These are phyloP conservation scores for Gobionotothen gibberifrons DNA, from an alignment of 2,797 vertebrate genomes.

Conservation along the genomic window DNA sequence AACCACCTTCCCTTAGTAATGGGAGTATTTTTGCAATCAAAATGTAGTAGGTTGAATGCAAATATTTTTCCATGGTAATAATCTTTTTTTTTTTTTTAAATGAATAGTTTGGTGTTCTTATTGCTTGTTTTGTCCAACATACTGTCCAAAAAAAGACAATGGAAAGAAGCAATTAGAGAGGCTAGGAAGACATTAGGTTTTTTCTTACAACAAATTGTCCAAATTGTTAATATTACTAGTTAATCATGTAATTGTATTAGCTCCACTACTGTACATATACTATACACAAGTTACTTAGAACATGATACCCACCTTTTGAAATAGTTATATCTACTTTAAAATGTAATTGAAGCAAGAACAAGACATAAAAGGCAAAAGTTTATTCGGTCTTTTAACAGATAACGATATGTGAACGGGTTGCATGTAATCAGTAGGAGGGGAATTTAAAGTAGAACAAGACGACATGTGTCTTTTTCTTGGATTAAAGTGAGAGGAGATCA, in stretches of 20 bases:
- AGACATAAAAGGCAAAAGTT: conserved; percentile 81
- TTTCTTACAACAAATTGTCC: neutral
- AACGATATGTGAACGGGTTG: conserved; percentile 78
- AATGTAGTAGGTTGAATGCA: too few species aligned
- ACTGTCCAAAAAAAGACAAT: neutral
- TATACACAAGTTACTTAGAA: neutral
- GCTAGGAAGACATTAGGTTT: neutral
- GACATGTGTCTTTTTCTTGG: conserved; percentile 43
- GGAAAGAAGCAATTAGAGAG: neutral
- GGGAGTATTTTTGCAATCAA: neutral
- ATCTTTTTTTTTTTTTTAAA: too few species aligned
- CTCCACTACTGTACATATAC: neutral
- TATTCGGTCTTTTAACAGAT: conserved; percentile 84
- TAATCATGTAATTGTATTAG: neutral
- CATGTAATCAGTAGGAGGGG: conserved; percentile 79
- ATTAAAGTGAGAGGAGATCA: conserved; percentile 59
- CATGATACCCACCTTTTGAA: neutral
- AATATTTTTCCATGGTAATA: too few species aligned
- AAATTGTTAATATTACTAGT: neutral
- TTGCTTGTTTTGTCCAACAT: neutral
- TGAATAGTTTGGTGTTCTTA: neutral
- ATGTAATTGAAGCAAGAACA: conserved; percentile 25
- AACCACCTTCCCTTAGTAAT: neutral
- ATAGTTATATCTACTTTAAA: too few species aligned
- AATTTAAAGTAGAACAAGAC: conserved; percentile 66